Conservation (phyloP, 2,888 invertebrate species). For the Habrosyne pyritoides region DNA sequence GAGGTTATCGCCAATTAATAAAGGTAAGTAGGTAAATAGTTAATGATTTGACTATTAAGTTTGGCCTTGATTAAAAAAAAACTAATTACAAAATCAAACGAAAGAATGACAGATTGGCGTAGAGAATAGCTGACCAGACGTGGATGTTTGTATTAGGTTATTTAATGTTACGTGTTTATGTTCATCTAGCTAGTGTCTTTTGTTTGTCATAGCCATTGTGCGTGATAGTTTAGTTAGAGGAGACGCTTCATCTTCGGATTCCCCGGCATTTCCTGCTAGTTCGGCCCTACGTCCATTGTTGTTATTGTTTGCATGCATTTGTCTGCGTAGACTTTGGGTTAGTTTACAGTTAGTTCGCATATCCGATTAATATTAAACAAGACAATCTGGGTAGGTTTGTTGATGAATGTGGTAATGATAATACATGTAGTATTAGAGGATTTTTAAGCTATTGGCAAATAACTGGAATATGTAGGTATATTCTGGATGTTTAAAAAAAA, state of each 20-base stretch:
- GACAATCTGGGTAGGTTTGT: constrained; percentile 6
- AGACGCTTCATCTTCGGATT: constrained; percentile 56
- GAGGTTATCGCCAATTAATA: constrained; percentile 6
- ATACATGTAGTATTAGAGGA: no score
- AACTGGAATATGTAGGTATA: no score
- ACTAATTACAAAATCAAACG: background rate
- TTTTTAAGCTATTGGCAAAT: no score
- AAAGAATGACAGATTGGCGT: background rate
- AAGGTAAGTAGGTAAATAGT: background rate
- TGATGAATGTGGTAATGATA: background rate
- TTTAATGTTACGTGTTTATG: constrained; percentile 28
- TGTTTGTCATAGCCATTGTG: constrained; percentile 66
- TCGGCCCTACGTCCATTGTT: constrained; percentile 52
- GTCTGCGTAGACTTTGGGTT: constrained; percentile 21
- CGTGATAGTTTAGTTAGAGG: constrained; percentile 51
- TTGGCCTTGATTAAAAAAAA: background rate
- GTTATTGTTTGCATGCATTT: constrained; percentile 54
- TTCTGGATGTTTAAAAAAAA: no score
- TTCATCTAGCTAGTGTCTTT: constrained; percentile 45
- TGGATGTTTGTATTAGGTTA: constrained; percentile 44
- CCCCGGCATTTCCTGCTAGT: constrained; percentile 70
- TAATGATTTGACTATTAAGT: background rate
- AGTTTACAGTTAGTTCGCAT: constrained; percentile 37
- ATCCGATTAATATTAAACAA: constrained; percentile 20
- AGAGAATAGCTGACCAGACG: constrained; percentile 21